A percentile compares a stretch with the other conserved stretches of the same genome.
phyloP scores from a whole-genome alignment of 2,797 vertebrate genomes.

The Typhlichthys subterraneus region DNA sequence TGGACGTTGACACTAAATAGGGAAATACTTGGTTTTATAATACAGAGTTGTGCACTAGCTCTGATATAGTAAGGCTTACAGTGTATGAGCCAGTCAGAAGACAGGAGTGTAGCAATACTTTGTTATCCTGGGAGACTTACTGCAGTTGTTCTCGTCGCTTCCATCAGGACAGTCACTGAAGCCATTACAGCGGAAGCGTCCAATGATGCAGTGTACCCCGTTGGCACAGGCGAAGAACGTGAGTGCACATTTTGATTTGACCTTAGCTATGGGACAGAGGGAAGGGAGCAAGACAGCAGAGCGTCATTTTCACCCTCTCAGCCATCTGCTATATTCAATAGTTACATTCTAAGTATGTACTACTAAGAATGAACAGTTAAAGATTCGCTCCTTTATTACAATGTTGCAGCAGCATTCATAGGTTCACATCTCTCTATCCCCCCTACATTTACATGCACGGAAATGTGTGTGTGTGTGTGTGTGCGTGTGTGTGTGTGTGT shows the following conservation, averaged over 20 bases:
- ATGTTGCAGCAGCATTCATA: conserved; percentile 8
- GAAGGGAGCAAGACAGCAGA: conserved; percentile 14
- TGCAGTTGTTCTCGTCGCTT: conserved; percentile 97
- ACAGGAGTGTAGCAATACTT: background rate
- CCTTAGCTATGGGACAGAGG: conserved; percentile 80
- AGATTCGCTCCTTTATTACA: too few species aligned
- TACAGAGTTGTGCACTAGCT: too few species aligned
- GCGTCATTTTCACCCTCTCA: conserved; percentile 12
- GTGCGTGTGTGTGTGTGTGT: too few species aligned
- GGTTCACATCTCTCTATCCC: conserved; percentile 17
- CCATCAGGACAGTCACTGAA: conserved; percentile 94
- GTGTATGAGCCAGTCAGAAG: background rate
- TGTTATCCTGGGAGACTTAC: conserved; percentile 79
- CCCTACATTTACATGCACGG: too few species aligned
- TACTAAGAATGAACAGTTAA: background rate
- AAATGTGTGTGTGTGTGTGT: too few species aligned
- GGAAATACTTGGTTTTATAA: too few species aligned
- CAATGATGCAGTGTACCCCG: conserved; percentile 96
- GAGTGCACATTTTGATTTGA: conserved; percentile 89
- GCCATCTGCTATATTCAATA: conserved; percentile 7
- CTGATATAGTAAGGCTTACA: too few species aligned
- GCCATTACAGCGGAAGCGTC: conserved; percentile 94
- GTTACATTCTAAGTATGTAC: background rate
- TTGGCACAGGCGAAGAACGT: conserved; percentile 94
- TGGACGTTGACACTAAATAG: too few species aligned